Evolutionary conservation across 2,888 invertebrate species (phyloP), one percentile per base, ranked within the genome.

Genomic region (Endotricha flammealis): DNA sequence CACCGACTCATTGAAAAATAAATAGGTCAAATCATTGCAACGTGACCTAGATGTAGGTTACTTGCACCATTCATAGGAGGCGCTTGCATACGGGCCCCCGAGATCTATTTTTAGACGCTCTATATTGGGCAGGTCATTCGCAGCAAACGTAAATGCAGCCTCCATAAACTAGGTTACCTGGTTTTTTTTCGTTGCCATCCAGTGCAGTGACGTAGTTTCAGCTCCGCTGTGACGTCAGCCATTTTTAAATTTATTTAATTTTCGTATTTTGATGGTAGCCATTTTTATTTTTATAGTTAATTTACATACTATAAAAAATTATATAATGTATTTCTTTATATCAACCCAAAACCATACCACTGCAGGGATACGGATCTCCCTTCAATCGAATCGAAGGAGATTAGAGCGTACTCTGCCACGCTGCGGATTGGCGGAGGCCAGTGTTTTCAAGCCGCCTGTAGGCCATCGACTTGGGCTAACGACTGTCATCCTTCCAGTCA

Each of bases 11-110:
- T 86, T 85, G 79, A 85, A 82, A 80, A 81, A 83, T 80, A 86
- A 71, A 78, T 86, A 81, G 86, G 86, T 86, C 85, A 82, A 70
- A 79, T 79, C 71, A 79, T 77, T 83, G 83, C 85, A 83, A 64
- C 63, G 79, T 79, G 80, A 53, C 74, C 82, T 64, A 77, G 62
- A 70, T 85, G 74, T 69, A 69, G 61, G 64, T 56, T 54, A 58
- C 62, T 64, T 74, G 72, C 72, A 71, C 79, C 80, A 82, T 79
- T 81, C 79, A 79, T 64, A 57, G 64, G 58, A 53, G 50, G 60
- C 51, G 64, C 58, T 57, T 65, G 67, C 67, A 71, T 61, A 59
- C 59, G 63, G 60, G 68, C 69, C 75, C 70, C 69, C 60, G 43
- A 47, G 51, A 57, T 70, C 82, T 82, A 85, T 79, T 72, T 72